These are phyloP conservation scores for Mythimna impura DNA, from an alignment of 2,888 invertebrate species.

Conservation along the genomic window DNA sequence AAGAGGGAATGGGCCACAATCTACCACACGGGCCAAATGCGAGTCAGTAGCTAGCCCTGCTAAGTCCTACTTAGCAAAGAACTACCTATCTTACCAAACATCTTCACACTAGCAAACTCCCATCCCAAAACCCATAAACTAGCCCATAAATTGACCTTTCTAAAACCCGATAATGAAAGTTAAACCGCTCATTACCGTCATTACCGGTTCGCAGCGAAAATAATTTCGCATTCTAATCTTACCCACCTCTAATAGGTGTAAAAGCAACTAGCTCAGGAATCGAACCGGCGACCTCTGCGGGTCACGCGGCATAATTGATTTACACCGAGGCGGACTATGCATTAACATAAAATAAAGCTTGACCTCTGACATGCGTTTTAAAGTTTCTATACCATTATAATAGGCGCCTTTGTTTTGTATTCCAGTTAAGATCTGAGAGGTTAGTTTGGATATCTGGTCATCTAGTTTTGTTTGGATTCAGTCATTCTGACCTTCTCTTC, in stretches of 20 bases:
- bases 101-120: background rate
- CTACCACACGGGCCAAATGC: too few relatives aligned
- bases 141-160: conserved; percentile 45
- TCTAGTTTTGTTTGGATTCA: conserved; percentile 7
- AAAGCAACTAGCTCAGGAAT: conserved; percentile 76
- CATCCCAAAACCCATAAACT: conserved; percentile 15
- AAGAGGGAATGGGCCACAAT: too few relatives aligned
- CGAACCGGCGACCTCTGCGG: conserved; percentile 82
- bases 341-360: conserved; percentile 90
- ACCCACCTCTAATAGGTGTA: conserved; percentile 81
- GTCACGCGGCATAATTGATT: conserved; percentile 89
- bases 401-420: conserved; percentile 67
- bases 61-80: background rate
- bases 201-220: conserved; percentile 58
- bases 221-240: conserved; percentile 69
- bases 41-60: too few relatives aligned
- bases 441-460: conserved; percentile 10
- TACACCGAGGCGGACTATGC: conserved; percentile 84
- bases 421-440: conserved; percentile 31
- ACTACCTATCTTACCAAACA: background rate
- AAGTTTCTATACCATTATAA: conserved; percentile 82
- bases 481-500: background rate
- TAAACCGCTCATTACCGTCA: conserved; percentile 50
- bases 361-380: conserved; percentile 86
- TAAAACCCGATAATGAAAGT: conserved; percentile 46